Evolutionary conservation across 2,888 invertebrate species (phyloP).

Genomic region (Leptopterna dolabrata): DNA sequence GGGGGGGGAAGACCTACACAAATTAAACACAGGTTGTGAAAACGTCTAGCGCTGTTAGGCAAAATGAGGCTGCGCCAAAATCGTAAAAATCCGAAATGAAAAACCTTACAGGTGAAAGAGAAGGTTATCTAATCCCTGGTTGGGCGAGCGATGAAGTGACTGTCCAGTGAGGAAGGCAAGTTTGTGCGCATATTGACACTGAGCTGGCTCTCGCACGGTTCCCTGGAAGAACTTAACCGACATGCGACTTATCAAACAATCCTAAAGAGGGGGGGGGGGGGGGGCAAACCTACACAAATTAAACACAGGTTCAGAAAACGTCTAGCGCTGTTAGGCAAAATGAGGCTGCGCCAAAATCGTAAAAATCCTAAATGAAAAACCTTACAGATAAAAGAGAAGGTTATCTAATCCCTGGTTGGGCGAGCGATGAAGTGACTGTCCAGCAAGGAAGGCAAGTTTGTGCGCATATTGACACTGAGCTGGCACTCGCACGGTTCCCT

Average conservation of each 20-base stretch:
- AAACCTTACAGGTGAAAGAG: constrained; percentile 59
- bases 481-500: not conserved
- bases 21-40: no score
- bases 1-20: no score
- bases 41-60: no score
- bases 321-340: no score
- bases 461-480: constrained; percentile 88
- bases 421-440: constrained; percentile 79
- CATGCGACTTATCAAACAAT: no score
- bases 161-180: constrained; percentile 89
- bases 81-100: no score
- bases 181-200: constrained; percentile 95
- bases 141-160: constrained; percentile 76
- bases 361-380: no score
- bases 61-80: no score
- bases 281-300: no score
- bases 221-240: not conserved
- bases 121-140: constrained; percentile 56
- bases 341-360: no score
- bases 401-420: constrained; percentile 67
- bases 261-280: no score
- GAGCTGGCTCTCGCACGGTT: not conserved
- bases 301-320: no score
- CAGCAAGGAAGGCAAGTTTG: constrained; percentile 89
- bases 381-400: constrained; percentile 58